phyloP scores from a whole-genome alignment of 2,113 vertebrate genomes.

The Danio rerio region GRCz12tu NC_133189.1:7587501-7588000 shows the following conservation, averaged over 20 bases:
- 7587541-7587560: constrained; percentile 72
- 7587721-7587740: not conserved
- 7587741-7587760: constrained; percentile 2
- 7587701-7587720: constrained; percentile 1
- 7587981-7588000: constrained; percentile 19
- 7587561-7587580: constrained; percentile 77
- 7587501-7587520: constrained; percentile 68
- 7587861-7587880: not conserved
- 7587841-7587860: not conserved
- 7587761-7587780: not conserved
- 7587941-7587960: not conserved
- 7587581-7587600: constrained; percentile 49
- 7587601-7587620: not conserved
- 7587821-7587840: constrained; percentile 70
- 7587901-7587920: not conserved
- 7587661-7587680: not conserved
- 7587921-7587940: constrained; percentile 25
- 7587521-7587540: constrained; percentile 61
- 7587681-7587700: constrained; percentile 1
- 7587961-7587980: not conserved
- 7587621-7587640: constrained; percentile 15
- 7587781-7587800: constrained; percentile 47
- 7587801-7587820: constrained; percentile 58
- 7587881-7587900: not conserved
- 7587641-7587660: not conserved